Evolutionary conservation across 2,113 vertebrate species (phyloP), one percentile per base, ranked within the genome.

Genomic region (Malurus cyaneus): DNA sequence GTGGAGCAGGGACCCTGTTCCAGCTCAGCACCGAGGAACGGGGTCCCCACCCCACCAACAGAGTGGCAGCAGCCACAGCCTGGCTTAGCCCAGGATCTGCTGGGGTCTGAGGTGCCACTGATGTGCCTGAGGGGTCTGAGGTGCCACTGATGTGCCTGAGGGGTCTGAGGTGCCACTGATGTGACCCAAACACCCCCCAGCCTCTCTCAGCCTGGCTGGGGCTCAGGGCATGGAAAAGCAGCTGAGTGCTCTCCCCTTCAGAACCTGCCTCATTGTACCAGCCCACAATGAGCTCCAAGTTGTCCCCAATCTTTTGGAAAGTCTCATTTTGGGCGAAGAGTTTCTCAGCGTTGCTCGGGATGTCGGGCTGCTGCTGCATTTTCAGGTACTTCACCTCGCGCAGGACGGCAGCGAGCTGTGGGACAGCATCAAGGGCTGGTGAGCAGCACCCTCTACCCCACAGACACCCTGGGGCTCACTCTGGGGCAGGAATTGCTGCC

Each of bases 201-300:
- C 1, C 41, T 17, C 49, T 12, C 23, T 28, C 31, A 46, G 62
- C 34, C 18, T 7, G 32, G 34, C 24, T 36, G 54, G 34, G 1
- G 17, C 56, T 41, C 9, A 16, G 52, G 21, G 4, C 9, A 8
- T 2, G 7, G 25, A 49, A 31, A n/a, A 82, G 42, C 78, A 59
- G 24, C 16, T 1, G 1, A 3, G 6, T 4, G 9, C 6, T 23
- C 36, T 28, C n/a, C 73, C 52, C 20, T 46, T 25, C 3, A 14
- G 54, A 7, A 87, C 96, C 41, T 90, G 97, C 98, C 98, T 98
- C 94, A 2, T 98, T 98, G 94, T 98, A 99, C 98, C 98, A 98
- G 80, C 97, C 93, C 2, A 97, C 97, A 5, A 98, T 97, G 66
- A 98, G 98, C 9, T 97, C 95, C 93, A 98, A 36, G 86, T 94